Percentiles rank a stretch among this genome's conserved stretches.
Evolutionary conservation across 2,888 invertebrate species (phyloP).

Genomic region (Chloromyia formosa): DNA sequence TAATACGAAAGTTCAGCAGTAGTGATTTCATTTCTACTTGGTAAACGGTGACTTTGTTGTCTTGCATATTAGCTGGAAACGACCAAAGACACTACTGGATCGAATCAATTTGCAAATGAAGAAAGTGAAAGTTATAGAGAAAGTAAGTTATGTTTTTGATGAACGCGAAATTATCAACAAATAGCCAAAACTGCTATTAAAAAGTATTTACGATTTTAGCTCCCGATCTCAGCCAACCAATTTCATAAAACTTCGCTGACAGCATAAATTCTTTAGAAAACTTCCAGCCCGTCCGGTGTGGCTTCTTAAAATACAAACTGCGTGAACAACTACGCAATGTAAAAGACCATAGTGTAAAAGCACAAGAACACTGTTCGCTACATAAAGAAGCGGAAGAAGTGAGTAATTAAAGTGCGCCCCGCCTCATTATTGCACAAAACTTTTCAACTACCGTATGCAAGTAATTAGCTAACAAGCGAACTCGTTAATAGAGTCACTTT

Average conservation of each 20-base stretch:
- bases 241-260: too few species aligned
- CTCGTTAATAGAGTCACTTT: slow-evolving; percentile 18
- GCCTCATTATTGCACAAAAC: neutral
- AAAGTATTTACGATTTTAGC: too few species aligned
- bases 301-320: too few species aligned
- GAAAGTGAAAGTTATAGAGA: too few species aligned
- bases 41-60: neutral
- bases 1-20: neutral
- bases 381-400: neutral
- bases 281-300: too few species aligned
- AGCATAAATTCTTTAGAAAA: too few species aligned
- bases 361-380: neutral
- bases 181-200: too few species aligned
- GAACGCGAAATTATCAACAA: too few species aligned
- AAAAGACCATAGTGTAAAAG: neutral
- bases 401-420: neutral
- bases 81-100: neutral
- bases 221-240: too few species aligned
- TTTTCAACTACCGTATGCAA: slow-evolving; percentile 2
- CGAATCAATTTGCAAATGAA: too few species aligned
- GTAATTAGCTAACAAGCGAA: slow-evolving; percentile 34
- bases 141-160: too few species aligned
- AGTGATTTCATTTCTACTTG: neutral
- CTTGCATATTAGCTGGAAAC: neutral
- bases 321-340: too few species aligned